Evolutionary conservation across 2,797 vertebrate genomes (phyloP).

Genomic region (Hirundo rustica): DNA sequence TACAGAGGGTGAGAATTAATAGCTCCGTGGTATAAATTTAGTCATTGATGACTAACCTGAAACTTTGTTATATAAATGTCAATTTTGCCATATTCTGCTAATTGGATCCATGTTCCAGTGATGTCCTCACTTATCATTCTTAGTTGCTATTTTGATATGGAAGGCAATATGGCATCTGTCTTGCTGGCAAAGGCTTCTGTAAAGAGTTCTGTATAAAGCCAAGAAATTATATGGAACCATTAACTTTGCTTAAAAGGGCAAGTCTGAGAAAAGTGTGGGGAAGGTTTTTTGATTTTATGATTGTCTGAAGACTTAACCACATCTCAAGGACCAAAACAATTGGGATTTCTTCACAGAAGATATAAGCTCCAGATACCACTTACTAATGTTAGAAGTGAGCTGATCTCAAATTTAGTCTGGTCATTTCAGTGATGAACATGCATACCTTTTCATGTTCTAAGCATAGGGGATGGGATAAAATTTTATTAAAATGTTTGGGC

Average conservation of each 20-base stretch:
- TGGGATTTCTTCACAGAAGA: background rate
- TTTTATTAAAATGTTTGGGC: background rate
- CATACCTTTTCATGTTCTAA: background rate
- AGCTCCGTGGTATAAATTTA: constrained; percentile 20
- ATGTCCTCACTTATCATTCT: background rate
- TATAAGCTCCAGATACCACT: background rate
- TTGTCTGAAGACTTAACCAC: background rate
- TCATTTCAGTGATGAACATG: background rate
- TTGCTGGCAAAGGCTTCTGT: background rate
- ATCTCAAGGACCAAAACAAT: background rate
- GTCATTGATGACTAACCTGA: background rate
- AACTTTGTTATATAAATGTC: constrained; percentile 17
- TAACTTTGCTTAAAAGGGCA: background rate
- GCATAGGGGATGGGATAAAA: background rate
- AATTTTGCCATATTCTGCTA: background rate
- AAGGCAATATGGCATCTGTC: background rate
- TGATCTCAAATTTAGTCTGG: background rate
- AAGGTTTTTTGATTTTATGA: background rate
- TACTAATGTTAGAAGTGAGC: background rate
- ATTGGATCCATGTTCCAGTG: background rate
- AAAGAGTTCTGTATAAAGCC: background rate
- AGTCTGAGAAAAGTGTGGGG: background rate
- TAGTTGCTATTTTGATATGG: constrained; percentile 8
- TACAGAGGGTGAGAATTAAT: background rate
- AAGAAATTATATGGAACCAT: background rate